A percentile compares a stretch with the other conserved stretches of the same genome.
These are phyloP conservation scores for Drosophila jambulina DNA, from an alignment of 1,140 invertebrate species.

Conservation along the genomic window DNA sequence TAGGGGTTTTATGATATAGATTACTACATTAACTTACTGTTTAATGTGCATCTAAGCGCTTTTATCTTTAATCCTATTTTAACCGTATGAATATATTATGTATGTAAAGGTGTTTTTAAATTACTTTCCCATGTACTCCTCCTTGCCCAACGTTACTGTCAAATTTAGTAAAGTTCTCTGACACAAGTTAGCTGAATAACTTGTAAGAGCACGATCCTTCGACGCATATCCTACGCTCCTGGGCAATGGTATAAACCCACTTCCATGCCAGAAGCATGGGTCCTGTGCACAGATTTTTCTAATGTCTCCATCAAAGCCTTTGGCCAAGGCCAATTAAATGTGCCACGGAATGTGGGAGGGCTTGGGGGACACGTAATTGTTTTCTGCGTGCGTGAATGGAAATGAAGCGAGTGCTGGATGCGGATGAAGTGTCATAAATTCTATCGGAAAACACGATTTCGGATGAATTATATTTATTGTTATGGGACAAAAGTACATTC, in stretches of 20 bases:
- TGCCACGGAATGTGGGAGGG: conserved; percentile 13
- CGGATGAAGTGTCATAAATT: conserved; percentile 67
- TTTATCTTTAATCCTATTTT: too few species aligned
- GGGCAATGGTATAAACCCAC: background rate
- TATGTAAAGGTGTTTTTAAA: too few species aligned
- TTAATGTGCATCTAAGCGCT: too few species aligned
- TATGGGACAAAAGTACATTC: conserved; percentile 72
- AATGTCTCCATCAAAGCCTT: conserved; percentile 80
- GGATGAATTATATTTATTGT: conserved; percentile 75
- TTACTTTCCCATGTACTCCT: too few species aligned
- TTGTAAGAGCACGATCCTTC: background rate
- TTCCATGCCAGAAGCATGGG: conserved; percentile 54
- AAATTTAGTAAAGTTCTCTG: background rate
- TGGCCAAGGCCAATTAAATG: conserved; percentile 77
- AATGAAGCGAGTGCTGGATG: conserved; percentile 35
- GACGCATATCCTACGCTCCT: background rate
- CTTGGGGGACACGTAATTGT: conserved; percentile 57
- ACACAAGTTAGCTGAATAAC: background rate
- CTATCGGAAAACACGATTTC: conserved; percentile 60
- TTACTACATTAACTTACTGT: too few species aligned
- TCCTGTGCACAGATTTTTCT: conserved; percentile 77
- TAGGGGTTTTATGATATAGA: too few species aligned
- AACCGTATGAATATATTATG: too few species aligned
- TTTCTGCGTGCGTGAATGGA: conserved; percentile 70
- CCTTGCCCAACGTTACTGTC: too few species aligned